phyloP scores from a whole-genome alignment of 30 jellyfish, hydroid and myxozoan species.

The Nemopilema nomurai region DNA sequence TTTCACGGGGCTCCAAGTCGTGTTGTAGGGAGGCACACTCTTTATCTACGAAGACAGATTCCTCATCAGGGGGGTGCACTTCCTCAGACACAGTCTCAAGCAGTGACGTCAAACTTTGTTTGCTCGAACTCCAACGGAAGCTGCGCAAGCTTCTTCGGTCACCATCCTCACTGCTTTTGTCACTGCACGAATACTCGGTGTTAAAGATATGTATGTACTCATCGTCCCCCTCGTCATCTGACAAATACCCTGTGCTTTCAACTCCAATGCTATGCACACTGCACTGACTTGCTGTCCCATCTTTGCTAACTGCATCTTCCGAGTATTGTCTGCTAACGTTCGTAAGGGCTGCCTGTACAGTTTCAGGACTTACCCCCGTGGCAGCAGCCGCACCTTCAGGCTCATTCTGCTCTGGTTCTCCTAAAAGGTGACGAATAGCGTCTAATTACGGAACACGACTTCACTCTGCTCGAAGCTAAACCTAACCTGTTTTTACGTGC shows the following conservation, averaged over 20 bases:
- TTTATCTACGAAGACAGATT: not conserved
- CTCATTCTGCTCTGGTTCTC: not conserved
- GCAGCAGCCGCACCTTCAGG: not conserved
- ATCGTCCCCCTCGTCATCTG: slow-evolving; percentile 26
- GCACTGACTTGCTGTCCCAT: slow-evolving; percentile 36
- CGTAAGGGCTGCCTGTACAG: not conserved
- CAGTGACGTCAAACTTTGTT: slow-evolving; percentile 30
- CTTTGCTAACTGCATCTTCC: slow-evolving; percentile 22
- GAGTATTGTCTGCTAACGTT: not conserved
- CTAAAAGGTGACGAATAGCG: not conserved
- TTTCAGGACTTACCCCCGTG: not conserved
- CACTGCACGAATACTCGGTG: slow-evolving; percentile 26
- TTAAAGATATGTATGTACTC: slow-evolving; percentile 24
- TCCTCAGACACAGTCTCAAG: slow-evolving; percentile 35
- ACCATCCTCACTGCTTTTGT: not conserved
- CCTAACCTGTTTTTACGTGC: too few species aligned
- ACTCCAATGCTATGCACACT: slow-evolving; percentile 11
- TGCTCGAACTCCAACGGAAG: slow-evolving; percentile 15
- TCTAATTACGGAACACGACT: not conserved
- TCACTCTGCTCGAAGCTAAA: not conserved
- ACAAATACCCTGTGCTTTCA: slow-evolving; percentile 22
- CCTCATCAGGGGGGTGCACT: not conserved
- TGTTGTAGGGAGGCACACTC: not conserved
- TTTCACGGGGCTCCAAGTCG: not conserved
- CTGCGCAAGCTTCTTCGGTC: not conserved